Base-by-base conservation (phyloP, 2,113 vertebrate species). In the Perognathus longimembris region DNA sequence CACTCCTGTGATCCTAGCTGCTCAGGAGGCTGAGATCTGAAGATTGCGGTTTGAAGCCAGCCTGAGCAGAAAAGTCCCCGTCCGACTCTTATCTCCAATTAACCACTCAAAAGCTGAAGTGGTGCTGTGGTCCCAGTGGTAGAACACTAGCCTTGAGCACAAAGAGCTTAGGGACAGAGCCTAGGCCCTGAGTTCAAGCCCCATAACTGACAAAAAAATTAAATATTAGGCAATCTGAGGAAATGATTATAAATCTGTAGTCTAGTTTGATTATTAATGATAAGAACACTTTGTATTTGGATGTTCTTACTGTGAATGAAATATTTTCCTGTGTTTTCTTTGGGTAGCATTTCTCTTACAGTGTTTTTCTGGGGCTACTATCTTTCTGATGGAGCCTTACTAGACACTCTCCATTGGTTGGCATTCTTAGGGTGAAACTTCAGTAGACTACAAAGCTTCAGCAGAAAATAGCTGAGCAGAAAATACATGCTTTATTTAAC, bases 181-280 rank as follows among this genome's bases (percentile, higher is more conserved):
- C 45, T 12, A 45, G 45, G 12, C 45, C 12, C 45, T 45, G 45
- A 45, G 45, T 45, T 45, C 45, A 45, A 45, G 45, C 45, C 12
- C 12, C 45, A 7, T 4, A 45, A 45, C 45, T 11, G 12, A 45
- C 45, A 45, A 45, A 45, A 6, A 45, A 45, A 45, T 10, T 7
- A 45, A 45, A 45, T 45, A 45, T 45, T 45, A 61, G 34, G 61
- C 45, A 36, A 67, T 94, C 17, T 59, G 30, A 24, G 28, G 28
- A 85, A 93, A 67, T 88, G 57, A 50, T 50, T 76, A 59, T 77
- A 73, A 91, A 77, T 30, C 77, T 50, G n/a, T 89, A 73, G 91
- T 71, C 63, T 50, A 66, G 20, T 77, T 86, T 22, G 30, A 61
- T 45, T 45, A 76, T 80, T 74, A 82, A 70, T 82, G 38, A 34